A percentile compares a stretch with the other conserved stretches of the same genome.
These are phyloP conservation scores for Idaea biselata DNA, from an alignment of 2,888 invertebrate genomes.

Conservation along the genomic window DNA sequence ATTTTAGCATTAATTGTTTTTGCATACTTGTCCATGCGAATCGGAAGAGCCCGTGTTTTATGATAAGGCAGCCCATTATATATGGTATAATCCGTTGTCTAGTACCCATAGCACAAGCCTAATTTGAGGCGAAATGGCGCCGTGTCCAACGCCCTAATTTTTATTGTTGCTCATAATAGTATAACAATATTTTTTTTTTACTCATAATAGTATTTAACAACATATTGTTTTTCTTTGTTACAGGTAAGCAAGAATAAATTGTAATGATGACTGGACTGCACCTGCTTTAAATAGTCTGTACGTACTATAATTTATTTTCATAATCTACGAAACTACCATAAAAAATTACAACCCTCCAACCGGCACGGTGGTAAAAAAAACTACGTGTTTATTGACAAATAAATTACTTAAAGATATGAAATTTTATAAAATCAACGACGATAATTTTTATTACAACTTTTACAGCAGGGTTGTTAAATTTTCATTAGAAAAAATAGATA, in stretches of 20 bases:
- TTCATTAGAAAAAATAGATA: neutral
- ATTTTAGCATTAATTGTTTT: too few relatives aligned
- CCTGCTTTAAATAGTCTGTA: conserved; percentile 22
- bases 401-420: neutral
- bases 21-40: too few relatives aligned
- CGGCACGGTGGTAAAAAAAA: neutral
- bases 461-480: neutral
- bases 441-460: neutral
- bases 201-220: neutral
- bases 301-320: neutral
- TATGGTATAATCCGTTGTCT: too few relatives aligned
- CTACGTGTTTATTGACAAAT: neutral
- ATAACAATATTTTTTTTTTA: too few relatives aligned
- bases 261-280: conserved; percentile 29
- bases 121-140: too few relatives aligned
- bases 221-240: conserved; percentile 40
- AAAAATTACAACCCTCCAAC: neutral
- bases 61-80: too few relatives aligned
- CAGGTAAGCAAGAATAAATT: conserved; percentile 42
- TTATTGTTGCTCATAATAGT: too few relatives aligned
- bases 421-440: neutral
- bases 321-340: neutral
- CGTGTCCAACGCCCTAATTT: too few relatives aligned
- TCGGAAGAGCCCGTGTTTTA: too few relatives aligned
- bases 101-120: too few relatives aligned